These are phyloP conservation scores for Stegophylla sp. DNA, from an alignment of 2,888 invertebrate genomes.

Conservation along the genomic window DNA sequence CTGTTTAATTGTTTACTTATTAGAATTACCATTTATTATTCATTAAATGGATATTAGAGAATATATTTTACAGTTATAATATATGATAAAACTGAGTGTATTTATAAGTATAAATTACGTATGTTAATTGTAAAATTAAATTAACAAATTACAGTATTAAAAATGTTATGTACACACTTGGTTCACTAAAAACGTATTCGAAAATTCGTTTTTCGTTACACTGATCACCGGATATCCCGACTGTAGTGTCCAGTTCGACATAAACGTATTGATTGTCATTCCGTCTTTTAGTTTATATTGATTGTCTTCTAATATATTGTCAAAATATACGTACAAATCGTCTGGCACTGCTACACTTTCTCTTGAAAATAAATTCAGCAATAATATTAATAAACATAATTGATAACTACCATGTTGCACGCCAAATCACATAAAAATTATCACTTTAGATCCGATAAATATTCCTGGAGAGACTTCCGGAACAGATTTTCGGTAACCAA, in stretches of 20 bases:
- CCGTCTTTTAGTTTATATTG: not conserved
- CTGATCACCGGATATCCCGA: conserved; percentile 74
- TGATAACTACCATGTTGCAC: not conserved
- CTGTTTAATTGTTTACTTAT: no score
- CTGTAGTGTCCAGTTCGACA: conserved; percentile 78
- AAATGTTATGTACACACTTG: conserved; percentile 34
- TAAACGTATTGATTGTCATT: conserved; percentile 68
- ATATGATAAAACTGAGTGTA: no score
- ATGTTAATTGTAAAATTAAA: no score
- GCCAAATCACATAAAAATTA: not conserved
- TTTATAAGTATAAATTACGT: no score
- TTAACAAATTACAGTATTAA: no score
- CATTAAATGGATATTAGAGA: no score
- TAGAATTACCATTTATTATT: no score
- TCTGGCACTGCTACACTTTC: conserved; percentile 43
- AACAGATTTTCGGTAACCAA: conserved; percentile 69
- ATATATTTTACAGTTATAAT: no score
- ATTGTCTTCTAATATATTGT: conserved; percentile 65
- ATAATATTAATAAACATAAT: not conserved
- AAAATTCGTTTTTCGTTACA: conserved; percentile 67
- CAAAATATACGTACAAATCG: conserved; percentile 41
- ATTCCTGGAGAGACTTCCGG: conserved; percentile 68
- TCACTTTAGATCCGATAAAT: conserved; percentile 65
- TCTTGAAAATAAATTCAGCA: not conserved
- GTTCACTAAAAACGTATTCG: conserved; percentile 65